Base-by-base conservation (phyloP, 1,140 invertebrate genomes). In the Drosophila tristis region DNA sequence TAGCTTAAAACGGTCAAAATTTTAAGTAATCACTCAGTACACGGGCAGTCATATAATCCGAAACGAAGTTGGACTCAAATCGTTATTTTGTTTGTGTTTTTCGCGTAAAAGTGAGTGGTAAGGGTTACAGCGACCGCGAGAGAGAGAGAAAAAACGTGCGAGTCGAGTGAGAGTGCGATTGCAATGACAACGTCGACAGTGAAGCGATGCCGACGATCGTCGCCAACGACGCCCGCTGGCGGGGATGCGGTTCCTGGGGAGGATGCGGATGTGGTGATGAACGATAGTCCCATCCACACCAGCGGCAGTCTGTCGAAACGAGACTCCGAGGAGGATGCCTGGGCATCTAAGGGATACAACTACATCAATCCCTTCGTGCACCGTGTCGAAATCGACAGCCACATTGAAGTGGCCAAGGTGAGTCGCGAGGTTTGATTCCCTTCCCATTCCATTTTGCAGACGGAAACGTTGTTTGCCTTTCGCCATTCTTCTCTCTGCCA, bases 321-420 rank as follows among this genome's bases (percentile, higher is more conserved):
- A 1, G 90, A 91, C 44, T 91, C 90, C 9, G 74, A 91, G 54
- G 90, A 91, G 67, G 76, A 90, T 59, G 78, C 66, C 74, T 93
- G 72, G 89, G 91, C 65, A 85, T 93, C 63, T 93, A 95, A 81
- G 90, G 95, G 63, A 85, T 91, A 87, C 35, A 89, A 75, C 58
- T 91, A 91, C 39, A 90, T 97, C 80, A 97, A 97, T 92, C 96
- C 96, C 39, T 97, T 97, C 92, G 96, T 97, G 42, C 96, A 97
- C 91, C 96, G 95, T 85, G 93, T 97, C 91, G 95, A 97, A 93
- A 93, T 97, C 87, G 95, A 96, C 91, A 96, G 95, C 77, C 96
- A 95, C 68, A 96, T 96, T 86, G 96, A 97, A 90, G 96, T 97
- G 93, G 95, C 97, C 92, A 96, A 96, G 95, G 96, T 97, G 93